A percentile compares a stretch with the other conserved stretches of the same genome.
These are phyloP conservation scores for Tupaia tana DNA, from an alignment of 2,113 vertebrate genomes.

Conservation along the genomic window DNA sequence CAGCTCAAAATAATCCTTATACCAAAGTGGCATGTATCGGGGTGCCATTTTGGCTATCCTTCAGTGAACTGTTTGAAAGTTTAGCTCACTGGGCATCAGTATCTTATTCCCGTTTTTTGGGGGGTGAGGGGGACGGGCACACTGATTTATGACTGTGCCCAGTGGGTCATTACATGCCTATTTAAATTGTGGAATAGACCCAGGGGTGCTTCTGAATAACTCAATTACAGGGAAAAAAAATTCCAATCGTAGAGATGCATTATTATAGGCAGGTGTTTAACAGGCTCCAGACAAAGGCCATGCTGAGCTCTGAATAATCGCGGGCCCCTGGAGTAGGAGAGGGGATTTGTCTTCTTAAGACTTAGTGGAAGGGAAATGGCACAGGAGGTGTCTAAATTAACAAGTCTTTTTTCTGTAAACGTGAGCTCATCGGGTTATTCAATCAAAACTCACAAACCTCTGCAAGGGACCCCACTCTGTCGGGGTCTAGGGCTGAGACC, in stretches of 20 bases:
- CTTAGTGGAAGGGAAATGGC: constrained; percentile 24
- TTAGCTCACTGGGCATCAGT: neutral
- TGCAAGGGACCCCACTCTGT: neutral
- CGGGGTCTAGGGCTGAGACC: neutral
- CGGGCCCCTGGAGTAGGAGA: neutral
- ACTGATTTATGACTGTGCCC: neutral
- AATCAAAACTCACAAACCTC: neutral
- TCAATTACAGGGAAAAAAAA: neutral
- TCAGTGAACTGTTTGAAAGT: neutral
- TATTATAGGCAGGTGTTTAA: neutral
- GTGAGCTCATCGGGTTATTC: neutral
- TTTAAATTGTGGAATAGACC: constrained; percentile 6
- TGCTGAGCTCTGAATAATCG: neutral
- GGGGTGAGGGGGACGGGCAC: neutral
- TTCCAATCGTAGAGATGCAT: neutral
- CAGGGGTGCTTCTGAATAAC: neutral
- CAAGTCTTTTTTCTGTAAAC: neutral
- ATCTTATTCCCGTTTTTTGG: neutral
- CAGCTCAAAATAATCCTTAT: neutral
- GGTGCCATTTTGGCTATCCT: neutral
- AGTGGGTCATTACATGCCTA: neutral
- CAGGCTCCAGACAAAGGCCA: neutral
- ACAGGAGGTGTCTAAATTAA: constrained; percentile 25
- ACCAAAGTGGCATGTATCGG: neutral
- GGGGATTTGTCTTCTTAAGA: neutral